Conservation (phyloP, 1,140 invertebrate species). For the Tetragnatha versicolor region DNA sequence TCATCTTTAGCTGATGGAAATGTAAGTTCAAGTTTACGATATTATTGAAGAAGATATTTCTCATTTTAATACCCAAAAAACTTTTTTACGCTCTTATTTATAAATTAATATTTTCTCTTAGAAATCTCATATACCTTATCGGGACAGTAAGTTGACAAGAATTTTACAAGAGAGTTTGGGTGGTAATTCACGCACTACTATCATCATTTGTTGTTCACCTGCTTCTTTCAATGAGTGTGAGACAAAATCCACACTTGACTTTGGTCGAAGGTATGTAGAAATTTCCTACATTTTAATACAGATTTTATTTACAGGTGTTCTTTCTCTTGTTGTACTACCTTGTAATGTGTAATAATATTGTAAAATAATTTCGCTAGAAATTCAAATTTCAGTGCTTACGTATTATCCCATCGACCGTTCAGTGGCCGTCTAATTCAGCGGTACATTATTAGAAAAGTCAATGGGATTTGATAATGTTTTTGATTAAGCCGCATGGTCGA, state of each 20-base stretch:
- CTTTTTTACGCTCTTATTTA: not conserved
- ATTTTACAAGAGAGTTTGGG: conserved; percentile 99
- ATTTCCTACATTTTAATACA: too few species aligned
- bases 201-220: conserved; percentile 99
- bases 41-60: not conserved
- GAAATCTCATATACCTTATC: conserved; percentile 98
- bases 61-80: not conserved
- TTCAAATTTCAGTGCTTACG: too few species aligned
- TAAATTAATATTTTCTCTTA: conserved; percentile 58
- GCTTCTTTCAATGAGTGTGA: conserved; percentile 99
- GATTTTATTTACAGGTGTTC: too few species aligned
- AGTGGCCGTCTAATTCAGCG: too few species aligned
- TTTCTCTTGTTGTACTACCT: too few species aligned
- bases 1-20: conserved; percentile 98
- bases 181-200: conserved; percentile 98
- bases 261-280: conserved; percentile 84
- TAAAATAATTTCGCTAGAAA: too few species aligned
- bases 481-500: too few species aligned
- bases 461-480: too few species aligned
- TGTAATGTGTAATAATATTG: too few species aligned
- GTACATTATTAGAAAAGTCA: too few species aligned
- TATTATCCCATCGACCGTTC: too few species aligned
- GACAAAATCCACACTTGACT: conserved; percentile 98
- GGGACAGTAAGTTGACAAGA: conserved; percentile 98
- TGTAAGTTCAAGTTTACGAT: conserved; percentile 63